Evolutionary conservation across 23 tunicate species (phyloP), one percentile per base, ranked within the genome.

Genomic region (Halocynthia roretzi): DNA sequence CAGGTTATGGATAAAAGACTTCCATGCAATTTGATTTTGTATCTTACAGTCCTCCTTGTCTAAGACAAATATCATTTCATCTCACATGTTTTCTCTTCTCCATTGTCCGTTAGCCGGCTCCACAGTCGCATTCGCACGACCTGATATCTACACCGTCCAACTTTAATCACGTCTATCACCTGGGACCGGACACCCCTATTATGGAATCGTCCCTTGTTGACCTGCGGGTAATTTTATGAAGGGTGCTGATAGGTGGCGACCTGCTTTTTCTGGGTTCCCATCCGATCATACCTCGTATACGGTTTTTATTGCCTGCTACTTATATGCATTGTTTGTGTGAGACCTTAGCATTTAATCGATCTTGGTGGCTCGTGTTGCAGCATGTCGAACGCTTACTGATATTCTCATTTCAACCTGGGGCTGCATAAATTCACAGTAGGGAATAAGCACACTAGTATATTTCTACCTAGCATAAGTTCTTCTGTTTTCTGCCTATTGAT

Each of bases 91-190:
- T 58, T n/a, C n/a, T 58, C 17, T 58, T 58, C 31, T 15, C 6
- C 17, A 9, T 65, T 65, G 17, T 65, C 70, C 18, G 70, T 15
- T 48, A 65, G 70, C 70, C 80, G 50, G 77, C 82, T 9, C 85
- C 85, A 2, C 92, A 81, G 65, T 75, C 95, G 22, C 95, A 83
- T 70, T 56, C 81, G 56, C 95, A 88, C 51, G 95, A 83, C 77
- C 57, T 91, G 78, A 91, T 91, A 19, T 86, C 92, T 31, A 51
- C 88, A 56, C 92, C 92, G 12, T 86, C 98, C 64, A 86, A 86
- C 81, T 86, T 86, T 78, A 93, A 86, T 74, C 98, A 93, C 60
- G 98, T 93, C 15, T 93, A 90, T 56, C 96, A 90, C 70, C 69
- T 84, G 73, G 96, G 96, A 17, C 87, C 96, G 15, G 96, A 89